phyloP scores from a whole-genome alignment of 1,140 invertebrate genomes.

The Diorhabda carinulata region DNA sequence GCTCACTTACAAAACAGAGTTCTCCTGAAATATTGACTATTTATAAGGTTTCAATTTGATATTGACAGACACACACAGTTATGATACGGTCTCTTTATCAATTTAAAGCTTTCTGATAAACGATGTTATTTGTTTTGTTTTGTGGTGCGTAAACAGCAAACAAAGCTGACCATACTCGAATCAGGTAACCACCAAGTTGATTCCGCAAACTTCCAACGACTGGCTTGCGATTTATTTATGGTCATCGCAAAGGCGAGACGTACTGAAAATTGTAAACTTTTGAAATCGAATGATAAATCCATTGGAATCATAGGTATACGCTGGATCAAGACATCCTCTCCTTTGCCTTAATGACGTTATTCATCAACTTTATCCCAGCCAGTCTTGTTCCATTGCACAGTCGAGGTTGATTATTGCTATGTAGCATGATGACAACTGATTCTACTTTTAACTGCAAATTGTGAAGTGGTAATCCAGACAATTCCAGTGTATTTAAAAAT shows the following conservation, averaged over 20 bases:
- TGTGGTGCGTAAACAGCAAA: not conserved
- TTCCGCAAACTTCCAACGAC: not conserved
- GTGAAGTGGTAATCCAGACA: slow-evolving; percentile 30
- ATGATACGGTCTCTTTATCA: too few relatives aligned
- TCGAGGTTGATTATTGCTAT: slow-evolving; percentile 46
- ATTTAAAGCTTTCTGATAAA: too few relatives aligned
- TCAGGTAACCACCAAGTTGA: not conserved
- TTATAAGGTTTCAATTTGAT: too few relatives aligned
- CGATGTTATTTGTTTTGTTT: too few relatives aligned
- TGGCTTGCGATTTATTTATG: not conserved
- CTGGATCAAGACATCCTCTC: slow-evolving; percentile 49
- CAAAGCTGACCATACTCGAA: not conserved
- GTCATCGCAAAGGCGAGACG: slow-evolving; percentile 51
- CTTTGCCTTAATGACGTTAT: slow-evolving; percentile 50
- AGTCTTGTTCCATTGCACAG: slow-evolving; percentile 42
- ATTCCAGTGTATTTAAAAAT: slow-evolving; percentile 38
- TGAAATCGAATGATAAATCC: slow-evolving; percentile 44
- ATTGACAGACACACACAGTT: too few relatives aligned
- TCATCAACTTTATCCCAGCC: slow-evolving; percentile 34
- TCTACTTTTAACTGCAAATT: slow-evolving; percentile 33
- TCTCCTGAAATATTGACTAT: too few relatives aligned
- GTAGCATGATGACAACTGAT: slow-evolving; percentile 44
- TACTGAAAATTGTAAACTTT: slow-evolving; percentile 52
- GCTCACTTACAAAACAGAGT: too few relatives aligned
- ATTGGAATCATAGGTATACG: slow-evolving; percentile 48